Evolutionary conservation across 2,113 vertebrate genomes (phyloP).

Genomic region (Aythya baeri): DNA sequence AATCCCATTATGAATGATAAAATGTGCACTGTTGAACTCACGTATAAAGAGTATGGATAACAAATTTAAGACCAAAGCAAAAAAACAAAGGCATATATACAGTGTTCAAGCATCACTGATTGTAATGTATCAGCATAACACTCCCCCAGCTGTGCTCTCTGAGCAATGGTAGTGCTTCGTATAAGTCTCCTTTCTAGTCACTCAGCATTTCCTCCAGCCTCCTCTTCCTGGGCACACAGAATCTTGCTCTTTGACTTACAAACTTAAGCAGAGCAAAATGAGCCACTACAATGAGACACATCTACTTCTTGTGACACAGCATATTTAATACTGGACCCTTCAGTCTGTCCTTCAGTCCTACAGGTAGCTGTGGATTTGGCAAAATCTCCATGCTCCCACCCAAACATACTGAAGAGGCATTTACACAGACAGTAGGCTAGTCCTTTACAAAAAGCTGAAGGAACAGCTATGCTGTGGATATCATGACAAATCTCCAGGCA

Average conservation of each 20-base stretch:
- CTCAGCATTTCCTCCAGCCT: neutral
- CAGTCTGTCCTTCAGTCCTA: neutral
- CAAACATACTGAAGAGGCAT: neutral
- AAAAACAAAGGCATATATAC: neutral
- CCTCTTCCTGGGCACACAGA: neutral
- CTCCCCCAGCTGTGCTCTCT: neutral
- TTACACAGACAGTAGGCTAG: neutral
- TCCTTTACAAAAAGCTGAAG: neutral
- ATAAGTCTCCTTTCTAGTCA: neutral
- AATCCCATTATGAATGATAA: neutral
- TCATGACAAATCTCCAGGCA: neutral
- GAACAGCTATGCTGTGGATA: neutral
- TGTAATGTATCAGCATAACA: neutral
- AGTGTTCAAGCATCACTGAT: neutral
- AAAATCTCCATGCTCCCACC: neutral
- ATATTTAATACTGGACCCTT: neutral
- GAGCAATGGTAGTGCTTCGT: neutral
- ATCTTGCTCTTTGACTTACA: neutral
- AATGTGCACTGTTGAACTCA: neutral
- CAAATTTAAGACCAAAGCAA: neutral
- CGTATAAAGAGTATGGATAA: neutral
- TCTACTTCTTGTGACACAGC: neutral
- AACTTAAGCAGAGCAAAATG: neutral
- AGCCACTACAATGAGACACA: neutral
- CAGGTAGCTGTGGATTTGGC: neutral